A percentile compares a stretch with the other conserved stretches of the same genome.
Conservation (phyloP, 30 jellyfish, hydroid and myxozoan species). For the Pseudorhiza aurosa region DNA sequence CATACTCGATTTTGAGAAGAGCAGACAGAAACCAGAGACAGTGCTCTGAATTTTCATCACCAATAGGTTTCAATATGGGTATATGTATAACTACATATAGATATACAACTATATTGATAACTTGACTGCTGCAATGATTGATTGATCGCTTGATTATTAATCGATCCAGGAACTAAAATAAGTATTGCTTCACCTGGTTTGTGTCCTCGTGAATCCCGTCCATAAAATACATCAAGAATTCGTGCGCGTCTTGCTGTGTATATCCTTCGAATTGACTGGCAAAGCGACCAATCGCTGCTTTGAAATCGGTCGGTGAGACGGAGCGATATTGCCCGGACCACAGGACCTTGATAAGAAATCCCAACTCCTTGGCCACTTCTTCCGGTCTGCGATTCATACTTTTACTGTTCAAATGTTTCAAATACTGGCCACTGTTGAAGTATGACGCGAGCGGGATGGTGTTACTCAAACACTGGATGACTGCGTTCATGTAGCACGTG, state of each 20-base stretch:
- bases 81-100: no score
- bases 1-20: no score
- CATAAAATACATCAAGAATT: conserved; percentile 82
- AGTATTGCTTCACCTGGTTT: conserved; percentile 55
- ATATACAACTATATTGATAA: no score
- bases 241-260: conserved; percentile 94
- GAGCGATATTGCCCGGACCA: conserved; percentile 98
- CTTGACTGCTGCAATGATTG: no score
- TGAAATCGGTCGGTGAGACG: conserved; percentile 91
- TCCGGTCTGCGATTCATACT: conserved; percentile 85
- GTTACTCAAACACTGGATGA: conserved; percentile 77
- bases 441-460: conserved; percentile 79
- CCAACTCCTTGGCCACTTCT: conserved; percentile 83
- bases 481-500: conserved; percentile 96
- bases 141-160: no score
- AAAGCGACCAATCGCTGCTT: conserved; percentile 77
- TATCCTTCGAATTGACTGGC: conserved; percentile 74
- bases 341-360: conserved; percentile 84
- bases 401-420: conserved; percentile 57
- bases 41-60: no score
- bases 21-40: no score
- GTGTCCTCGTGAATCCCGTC: conserved; percentile 94
- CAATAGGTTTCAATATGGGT: no score
- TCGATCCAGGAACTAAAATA: not conserved
- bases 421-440: conserved; percentile 62